phyloP scores from a whole-genome alignment of 2,113 vertebrate species.

The Sapayoa aenigma region DNA sequence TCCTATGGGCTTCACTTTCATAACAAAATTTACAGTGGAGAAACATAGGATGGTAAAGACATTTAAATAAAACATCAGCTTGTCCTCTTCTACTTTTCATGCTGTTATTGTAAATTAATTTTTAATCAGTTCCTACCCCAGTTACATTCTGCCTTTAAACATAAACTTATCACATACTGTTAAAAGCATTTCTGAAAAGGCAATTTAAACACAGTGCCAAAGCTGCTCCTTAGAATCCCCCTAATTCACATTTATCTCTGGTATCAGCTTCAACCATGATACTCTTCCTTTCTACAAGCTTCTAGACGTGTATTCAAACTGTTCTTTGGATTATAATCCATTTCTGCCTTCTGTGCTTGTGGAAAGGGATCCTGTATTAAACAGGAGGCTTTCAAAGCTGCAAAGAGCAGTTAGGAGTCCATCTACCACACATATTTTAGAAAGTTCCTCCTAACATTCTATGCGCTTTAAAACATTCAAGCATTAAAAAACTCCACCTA shows the following conservation, averaged over 20 bases:
- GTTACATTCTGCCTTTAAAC: background rate
- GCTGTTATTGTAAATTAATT: slow-evolving; percentile 27
- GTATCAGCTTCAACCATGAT: background rate
- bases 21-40: background rate
- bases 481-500: background rate
- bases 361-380: background rate
- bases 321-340: background rate
- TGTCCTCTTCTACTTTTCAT: slow-evolving; percentile 14
- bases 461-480: background rate
- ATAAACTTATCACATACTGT: background rate
- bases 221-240: background rate
- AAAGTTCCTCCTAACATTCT: background rate
- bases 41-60: background rate
- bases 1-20: background rate
- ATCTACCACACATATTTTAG: background rate
- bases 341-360: background rate
- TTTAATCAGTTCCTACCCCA: slow-evolving; percentile 32
- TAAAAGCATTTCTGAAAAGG: slow-evolving; percentile 20
- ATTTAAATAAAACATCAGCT: slow-evolving; percentile 44
- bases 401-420: background rate
- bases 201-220: background rate
- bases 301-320: background rate
- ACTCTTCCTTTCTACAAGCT: background rate
- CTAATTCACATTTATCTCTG: background rate
- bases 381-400: background rate